Evolutionary conservation across 2,113 vertebrate genomes (phyloP).

Genomic region (Phrynosoma platyrhinos): DNA sequence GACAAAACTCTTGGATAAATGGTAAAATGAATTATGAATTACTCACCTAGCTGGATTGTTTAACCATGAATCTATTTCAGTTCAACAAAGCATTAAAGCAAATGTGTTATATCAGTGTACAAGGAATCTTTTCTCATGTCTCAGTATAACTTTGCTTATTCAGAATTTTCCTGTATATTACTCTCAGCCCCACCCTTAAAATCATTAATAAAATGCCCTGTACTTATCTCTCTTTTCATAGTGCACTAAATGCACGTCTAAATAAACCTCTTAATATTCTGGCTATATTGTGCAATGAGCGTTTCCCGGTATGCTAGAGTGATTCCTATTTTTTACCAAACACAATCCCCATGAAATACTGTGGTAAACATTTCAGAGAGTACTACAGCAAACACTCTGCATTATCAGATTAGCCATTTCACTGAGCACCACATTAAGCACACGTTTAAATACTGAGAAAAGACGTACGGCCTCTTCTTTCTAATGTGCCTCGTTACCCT

Average conservation of each 20-base stretch:
- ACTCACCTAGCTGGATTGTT: slow-evolving; percentile 71
- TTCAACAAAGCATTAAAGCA: slow-evolving; percentile 65
- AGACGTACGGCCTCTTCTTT: slow-evolving; percentile 74
- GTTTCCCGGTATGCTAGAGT: slow-evolving; percentile 75
- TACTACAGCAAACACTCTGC: slow-evolving; percentile 78
- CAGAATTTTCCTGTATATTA: slow-evolving; percentile 62
- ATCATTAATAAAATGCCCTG: slow-evolving; percentile 70
- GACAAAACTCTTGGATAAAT: slow-evolving; percentile 71
- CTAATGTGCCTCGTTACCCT: slow-evolving; percentile 75
- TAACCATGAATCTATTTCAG: slow-evolving; percentile 67
- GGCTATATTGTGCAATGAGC: slow-evolving; percentile 76
- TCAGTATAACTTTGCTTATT: slow-evolving; percentile 65
- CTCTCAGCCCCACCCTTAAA: slow-evolving; percentile 70
- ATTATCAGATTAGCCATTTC: slow-evolving; percentile 82
- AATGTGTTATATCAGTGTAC: slow-evolving; percentile 62
- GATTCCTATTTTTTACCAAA: slow-evolving; percentile 78
- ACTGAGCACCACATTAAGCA: slow-evolving; percentile 80
- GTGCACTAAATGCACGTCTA: slow-evolving; percentile 70
- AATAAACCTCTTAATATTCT: slow-evolving; percentile 80
- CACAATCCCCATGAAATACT: slow-evolving; percentile 80
- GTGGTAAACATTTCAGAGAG: slow-evolving; percentile 80
- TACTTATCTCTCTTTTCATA: slow-evolving; percentile 68
- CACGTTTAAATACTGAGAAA: slow-evolving; percentile 79
- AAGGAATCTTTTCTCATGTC: slow-evolving; percentile 61
- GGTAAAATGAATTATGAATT: slow-evolving; percentile 64